phyloP scores from a whole-genome alignment of 2,113 vertebrate species.

The Colius striatus region DNA sequence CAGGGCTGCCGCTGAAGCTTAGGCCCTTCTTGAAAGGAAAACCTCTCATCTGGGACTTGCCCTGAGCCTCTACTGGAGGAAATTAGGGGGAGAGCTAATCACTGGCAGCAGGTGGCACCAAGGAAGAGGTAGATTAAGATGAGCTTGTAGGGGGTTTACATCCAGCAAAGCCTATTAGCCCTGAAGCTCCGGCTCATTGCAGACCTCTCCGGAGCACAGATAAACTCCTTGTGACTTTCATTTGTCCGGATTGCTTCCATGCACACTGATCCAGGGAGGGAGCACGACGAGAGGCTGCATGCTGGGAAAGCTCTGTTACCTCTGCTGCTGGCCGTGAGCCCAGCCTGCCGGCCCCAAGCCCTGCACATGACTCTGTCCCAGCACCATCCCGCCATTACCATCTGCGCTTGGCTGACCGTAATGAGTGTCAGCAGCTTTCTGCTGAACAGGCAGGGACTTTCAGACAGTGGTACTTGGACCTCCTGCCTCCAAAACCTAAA shows the following conservation, averaged over 20 bases:
- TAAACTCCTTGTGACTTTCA: constrained; percentile 21
- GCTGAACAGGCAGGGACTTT: neutral
- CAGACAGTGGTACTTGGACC: neutral
- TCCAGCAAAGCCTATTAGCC: constrained; percentile 46
- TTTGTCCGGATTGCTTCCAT: constrained; percentile 20
- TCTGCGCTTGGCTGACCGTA: neutral
- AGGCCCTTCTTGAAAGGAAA: neutral
- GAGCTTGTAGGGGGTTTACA: neutral
- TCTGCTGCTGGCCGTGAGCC: neutral
- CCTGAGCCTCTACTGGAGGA: neutral
- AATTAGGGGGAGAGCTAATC: neutral
- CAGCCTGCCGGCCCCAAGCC: neutral
- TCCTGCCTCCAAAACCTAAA: neutral
- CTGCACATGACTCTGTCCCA: neutral
- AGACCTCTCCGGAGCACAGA: constrained; percentile 20
- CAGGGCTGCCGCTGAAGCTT: neutral
- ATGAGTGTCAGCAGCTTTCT: neutral
- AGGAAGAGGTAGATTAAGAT: constrained; percentile 14
- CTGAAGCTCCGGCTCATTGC: neutral
- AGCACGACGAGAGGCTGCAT: neutral
- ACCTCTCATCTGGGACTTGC: neutral
- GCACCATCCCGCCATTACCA: fast-evolving
- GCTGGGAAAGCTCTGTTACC: neutral
- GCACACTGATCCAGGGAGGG: neutral
- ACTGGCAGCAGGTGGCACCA: neutral